phyloP scores from a whole-genome alignment of 1,140 invertebrate species.

The Atopsyche davidsoni region DNA sequence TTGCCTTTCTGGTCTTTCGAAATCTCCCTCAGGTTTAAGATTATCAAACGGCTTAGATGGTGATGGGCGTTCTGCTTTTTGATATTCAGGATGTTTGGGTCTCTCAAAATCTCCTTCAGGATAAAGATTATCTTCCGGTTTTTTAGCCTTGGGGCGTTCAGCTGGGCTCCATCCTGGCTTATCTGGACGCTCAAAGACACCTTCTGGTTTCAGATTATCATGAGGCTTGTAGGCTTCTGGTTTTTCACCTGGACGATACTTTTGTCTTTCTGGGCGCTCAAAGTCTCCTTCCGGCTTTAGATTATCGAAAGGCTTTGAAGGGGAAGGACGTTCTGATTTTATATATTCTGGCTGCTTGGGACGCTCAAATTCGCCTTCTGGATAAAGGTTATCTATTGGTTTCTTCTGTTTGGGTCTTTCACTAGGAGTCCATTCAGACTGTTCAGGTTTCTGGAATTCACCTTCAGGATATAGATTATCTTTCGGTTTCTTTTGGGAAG shows the following conservation, averaged over 20 bases:
- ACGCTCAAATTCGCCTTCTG: slow-evolving; percentile 53
- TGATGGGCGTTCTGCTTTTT: slow-evolving; percentile 40
- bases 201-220: slow-evolving; percentile 52
- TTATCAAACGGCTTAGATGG: slow-evolving; percentile 48
- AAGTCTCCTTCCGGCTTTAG: slow-evolving; percentile 51
- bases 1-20: slow-evolving; percentile 44
- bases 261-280: slow-evolving; percentile 38
- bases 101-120: slow-evolving; percentile 54
- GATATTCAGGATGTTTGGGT: slow-evolving; percentile 38
- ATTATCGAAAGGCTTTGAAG: slow-evolving; percentile 49
- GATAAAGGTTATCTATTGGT: slow-evolving; percentile 48
- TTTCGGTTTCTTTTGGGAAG: slow-evolving; percentile 36
- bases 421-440: slow-evolving; percentile 39
- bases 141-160: slow-evolving; percentile 47
- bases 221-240: slow-evolving; percentile 42
- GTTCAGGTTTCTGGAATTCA: slow-evolving; percentile 48
- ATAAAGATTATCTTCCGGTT: slow-evolving; percentile 48
- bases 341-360: slow-evolving; percentile 40
- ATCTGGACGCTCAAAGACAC: slow-evolving; percentile 50
- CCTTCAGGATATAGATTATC: slow-evolving; percentile 56
- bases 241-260: slow-evolving; percentile 44
- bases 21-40: slow-evolving; percentile 49
- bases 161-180: slow-evolving; percentile 48
- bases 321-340: slow-evolving; percentile 36
- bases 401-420: slow-evolving; percentile 45